phyloP scores from a whole-genome alignment of 2,797 vertebrate species.

The Micrastur ruficollis region DNA sequence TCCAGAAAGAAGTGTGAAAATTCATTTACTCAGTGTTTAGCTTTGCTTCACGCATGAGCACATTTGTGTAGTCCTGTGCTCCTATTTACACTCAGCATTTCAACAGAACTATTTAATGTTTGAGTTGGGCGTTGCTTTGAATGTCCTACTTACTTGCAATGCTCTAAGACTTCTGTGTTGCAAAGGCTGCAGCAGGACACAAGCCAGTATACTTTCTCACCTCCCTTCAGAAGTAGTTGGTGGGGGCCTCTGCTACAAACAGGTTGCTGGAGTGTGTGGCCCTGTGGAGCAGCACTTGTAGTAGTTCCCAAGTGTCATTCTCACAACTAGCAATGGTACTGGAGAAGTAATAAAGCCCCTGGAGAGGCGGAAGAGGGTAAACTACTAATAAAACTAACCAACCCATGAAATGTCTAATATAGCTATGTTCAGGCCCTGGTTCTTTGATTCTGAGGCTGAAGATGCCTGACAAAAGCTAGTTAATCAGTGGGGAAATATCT shows the following conservation, averaged over 20 bases:
- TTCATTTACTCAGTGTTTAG: neutral
- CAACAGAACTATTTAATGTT: neutral
- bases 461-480: neutral
- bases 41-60: neutral
- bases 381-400: neutral
- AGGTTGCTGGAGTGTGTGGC: neutral
- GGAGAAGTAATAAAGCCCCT: neutral
- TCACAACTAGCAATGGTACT: neutral
- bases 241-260: neutral
- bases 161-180: neutral
- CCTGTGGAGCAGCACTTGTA: neutral
- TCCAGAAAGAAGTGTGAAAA: neutral
- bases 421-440: neutral
- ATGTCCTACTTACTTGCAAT: neutral
- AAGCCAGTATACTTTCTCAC: neutral
- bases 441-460: neutral
- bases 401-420: too few relatives aligned
- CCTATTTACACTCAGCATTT: neutral
- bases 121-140: neutral
- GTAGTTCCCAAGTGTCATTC: neutral
- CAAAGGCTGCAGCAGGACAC: neutral
- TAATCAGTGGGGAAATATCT: neutral
- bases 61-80: neutral
- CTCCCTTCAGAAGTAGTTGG: neutral
- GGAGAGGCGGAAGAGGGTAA: neutral